phyloP scores from a whole-genome alignment of 2,797 vertebrate species.

The Poeciliopsis infans region DNA sequence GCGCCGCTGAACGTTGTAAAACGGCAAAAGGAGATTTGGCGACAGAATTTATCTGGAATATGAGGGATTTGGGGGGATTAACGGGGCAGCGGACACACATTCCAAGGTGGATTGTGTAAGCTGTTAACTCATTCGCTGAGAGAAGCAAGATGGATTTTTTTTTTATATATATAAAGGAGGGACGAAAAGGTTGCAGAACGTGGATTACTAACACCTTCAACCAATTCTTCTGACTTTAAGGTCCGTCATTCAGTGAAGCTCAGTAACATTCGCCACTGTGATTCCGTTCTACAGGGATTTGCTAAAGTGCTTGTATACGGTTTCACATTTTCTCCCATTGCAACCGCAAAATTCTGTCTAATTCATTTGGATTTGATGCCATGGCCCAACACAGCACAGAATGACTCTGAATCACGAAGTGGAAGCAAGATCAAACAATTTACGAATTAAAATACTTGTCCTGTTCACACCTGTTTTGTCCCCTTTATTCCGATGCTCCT shows the following conservation, averaged over 20 bases:
- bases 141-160: conserved; percentile 1
- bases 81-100: conserved; percentile 46
- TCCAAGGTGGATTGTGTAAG: conserved; percentile 66
- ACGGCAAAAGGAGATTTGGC: conserved; percentile 56
- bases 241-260: background rate
- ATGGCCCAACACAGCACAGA: background rate
- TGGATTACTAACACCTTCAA: background rate
- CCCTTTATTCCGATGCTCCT: background rate
- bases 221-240: background rate
- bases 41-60: conserved; percentile 58
- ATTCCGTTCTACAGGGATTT: background rate
- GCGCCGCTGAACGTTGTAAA: conserved; percentile 25
- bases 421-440: background rate
- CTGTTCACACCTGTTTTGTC: background rate
- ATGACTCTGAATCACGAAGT: background rate
- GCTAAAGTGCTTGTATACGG: background rate
- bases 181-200: background rate
- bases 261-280: background rate
- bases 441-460: background rate
- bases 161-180: background rate
- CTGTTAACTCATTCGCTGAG: conserved; percentile 48
- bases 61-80: conserved; percentile 72
- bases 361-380: background rate
- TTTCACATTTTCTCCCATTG: background rate
- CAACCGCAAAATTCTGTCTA: background rate